Evolutionary conservation across 2,113 vertebrate genomes (phyloP).

Genomic region (Australoheros scitulus): DNA sequence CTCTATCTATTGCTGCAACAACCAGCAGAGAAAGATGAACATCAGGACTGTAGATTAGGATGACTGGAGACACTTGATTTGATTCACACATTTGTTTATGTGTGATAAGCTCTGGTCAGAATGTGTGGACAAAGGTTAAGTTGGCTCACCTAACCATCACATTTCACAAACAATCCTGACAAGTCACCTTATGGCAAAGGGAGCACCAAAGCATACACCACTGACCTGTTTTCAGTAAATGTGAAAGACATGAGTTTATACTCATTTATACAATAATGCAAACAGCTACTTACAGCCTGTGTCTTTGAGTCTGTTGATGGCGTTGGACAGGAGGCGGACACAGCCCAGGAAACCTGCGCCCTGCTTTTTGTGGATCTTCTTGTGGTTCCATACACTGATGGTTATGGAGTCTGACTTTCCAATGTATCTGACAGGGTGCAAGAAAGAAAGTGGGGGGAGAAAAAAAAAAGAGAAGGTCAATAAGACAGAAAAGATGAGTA

Average conservation of each 20-base stretch:
- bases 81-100: slow-evolving; percentile 8
- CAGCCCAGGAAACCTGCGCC: slow-evolving; percentile 98
- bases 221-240: slow-evolving; percentile 3
- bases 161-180: not conserved
- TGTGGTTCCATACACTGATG: slow-evolving; percentile 99
- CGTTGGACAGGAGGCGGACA: slow-evolving; percentile 95
- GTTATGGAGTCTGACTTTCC: slow-evolving; percentile 98
- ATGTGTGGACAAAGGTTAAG: slow-evolving; percentile 15
- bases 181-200: slow-evolving; percentile 8
- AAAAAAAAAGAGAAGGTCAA: not conserved
- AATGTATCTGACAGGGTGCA: slow-evolving; percentile 85
- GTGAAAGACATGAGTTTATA: not conserved
- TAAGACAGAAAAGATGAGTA: not conserved
- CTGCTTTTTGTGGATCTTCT: slow-evolving; percentile 99
- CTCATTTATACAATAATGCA: not conserved
- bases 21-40: slow-evolving; percentile 4
- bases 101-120: not conserved
- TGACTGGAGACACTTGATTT: slow-evolving; percentile 27
- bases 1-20: slow-evolving; percentile 2
- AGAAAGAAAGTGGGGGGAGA: not conserved
- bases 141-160: not conserved
- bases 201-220: not conserved
- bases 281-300: slow-evolving; percentile 91
- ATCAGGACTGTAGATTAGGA: not conserved
- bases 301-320: slow-evolving; percentile 98